Evolutionary conservation across 37 sponge, comb jelly and placozoan genomes (phyloP).

Genomic region (Crambe crambe): DNA sequence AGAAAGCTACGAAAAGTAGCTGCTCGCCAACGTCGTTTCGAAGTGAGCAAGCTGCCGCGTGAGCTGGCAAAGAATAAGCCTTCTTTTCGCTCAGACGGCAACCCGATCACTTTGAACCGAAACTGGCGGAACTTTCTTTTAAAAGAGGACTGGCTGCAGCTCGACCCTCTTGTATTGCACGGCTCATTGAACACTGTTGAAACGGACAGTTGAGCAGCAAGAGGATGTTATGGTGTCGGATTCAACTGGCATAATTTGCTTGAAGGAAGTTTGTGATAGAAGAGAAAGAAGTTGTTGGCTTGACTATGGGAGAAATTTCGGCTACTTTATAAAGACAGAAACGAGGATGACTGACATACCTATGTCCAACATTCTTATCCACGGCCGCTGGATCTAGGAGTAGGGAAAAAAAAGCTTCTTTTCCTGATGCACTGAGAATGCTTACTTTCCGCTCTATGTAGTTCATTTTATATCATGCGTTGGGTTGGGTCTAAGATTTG

Average conservation of each 20-base stretch:
- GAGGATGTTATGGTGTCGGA: not conserved
- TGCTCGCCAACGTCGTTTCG: conserved; percentile 50
- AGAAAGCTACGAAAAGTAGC: too few relatives aligned
- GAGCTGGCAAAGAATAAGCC: conserved; percentile 42
- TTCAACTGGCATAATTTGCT: too few relatives aligned
- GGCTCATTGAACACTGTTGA: not conserved
- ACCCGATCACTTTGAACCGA: conserved; percentile 92
- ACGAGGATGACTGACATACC: not conserved
- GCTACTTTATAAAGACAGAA: not conserved
- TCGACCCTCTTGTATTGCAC: not conserved
- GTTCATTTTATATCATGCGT: not conserved
- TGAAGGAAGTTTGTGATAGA: not conserved
- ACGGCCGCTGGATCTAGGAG: not conserved
- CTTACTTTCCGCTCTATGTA: not conserved
- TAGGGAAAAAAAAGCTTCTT: not conserved
- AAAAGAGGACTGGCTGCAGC: not conserved
- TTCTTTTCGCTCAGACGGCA: conserved; percentile 81
- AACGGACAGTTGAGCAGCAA: conserved; percentile 1
- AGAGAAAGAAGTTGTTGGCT: not conserved
- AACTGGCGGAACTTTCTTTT: not conserved
- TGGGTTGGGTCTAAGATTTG: not conserved
- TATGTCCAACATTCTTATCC: not conserved
- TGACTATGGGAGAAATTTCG: not conserved
- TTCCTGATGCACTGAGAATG: not conserved
- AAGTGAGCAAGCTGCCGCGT: conserved; percentile 89